A percentile compares a stretch with the other conserved stretches of the same genome.
These are phyloP conservation scores for Desmodus rotundus DNA, from an alignment of 2,113 vertebrate genomes.

Conservation along the genomic window DNA sequence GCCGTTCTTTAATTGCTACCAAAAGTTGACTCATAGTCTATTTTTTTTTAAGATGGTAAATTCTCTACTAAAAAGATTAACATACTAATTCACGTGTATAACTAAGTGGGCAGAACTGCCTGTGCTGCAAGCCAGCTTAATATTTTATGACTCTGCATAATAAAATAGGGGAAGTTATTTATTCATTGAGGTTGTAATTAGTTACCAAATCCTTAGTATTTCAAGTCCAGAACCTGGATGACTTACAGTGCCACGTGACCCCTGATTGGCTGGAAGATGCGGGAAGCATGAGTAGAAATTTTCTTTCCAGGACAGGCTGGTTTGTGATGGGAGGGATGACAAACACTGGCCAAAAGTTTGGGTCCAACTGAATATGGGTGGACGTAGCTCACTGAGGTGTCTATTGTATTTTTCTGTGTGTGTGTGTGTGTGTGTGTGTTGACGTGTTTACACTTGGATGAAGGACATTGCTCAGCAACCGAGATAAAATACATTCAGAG, in stretches of 20 bases:
- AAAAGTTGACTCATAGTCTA: not conserved
- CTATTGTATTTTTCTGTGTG: conserved; percentile 64
- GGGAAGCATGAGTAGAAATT: conserved; percentile 71
- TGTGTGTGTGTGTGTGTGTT: not conserved
- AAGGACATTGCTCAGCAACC: conserved; percentile 8
- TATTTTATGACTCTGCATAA: conserved; percentile 46
- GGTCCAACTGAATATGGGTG: conserved; percentile 82
- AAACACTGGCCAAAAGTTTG: conserved; percentile 71
- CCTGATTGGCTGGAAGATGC: conserved; percentile 21
- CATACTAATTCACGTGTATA: not conserved
- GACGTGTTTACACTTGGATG: not conserved
- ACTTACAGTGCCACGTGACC: conserved; percentile 46
- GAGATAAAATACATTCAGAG: conserved; percentile 22
- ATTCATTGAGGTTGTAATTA: not conserved
- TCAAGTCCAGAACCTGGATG: conserved; percentile 17
- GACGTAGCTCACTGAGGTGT: conserved; percentile 80
- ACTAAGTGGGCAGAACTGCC: not conserved
- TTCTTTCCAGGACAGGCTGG: conserved; percentile 69
- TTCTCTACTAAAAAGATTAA: conserved; percentile 1
- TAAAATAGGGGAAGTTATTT: conserved; percentile 10
- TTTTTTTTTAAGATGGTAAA: not conserved
- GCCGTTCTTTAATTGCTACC: not conserved
- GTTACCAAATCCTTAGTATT: conserved; percentile 55
- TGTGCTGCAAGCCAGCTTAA: not conserved
- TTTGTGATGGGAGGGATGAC: conserved; percentile 56